phyloP scores from a whole-genome alignment of 2,888 invertebrate genomes.

The Pteria penguin region DNA sequence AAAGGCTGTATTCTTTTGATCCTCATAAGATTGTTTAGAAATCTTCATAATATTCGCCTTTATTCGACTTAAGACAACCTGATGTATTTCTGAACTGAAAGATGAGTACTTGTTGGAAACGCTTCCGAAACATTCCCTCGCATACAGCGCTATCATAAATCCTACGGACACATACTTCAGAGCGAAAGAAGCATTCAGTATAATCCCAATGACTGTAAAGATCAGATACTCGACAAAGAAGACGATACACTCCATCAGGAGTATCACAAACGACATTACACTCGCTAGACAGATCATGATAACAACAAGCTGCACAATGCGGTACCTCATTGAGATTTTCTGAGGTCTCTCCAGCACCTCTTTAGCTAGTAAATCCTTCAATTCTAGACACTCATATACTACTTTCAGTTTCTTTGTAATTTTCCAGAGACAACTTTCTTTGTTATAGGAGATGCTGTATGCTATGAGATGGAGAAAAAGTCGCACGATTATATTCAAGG shows the following conservation, averaged over 20 bases:
- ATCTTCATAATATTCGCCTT: constrained; percentile 43
- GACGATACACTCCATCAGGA: background rate
- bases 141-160: constrained; percentile 69
- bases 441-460: background rate
- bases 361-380: background rate
- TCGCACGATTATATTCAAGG: constrained; percentile 3
- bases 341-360: background rate
- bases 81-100: constrained; percentile 69
- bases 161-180: constrained; percentile 70
- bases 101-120: constrained; percentile 71
- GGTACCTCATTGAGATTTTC: background rate
- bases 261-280: background rate
- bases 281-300: background rate
- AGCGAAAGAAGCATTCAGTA: constrained; percentile 70
- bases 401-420: background rate
- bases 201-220: constrained; percentile 74
- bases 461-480: constrained; percentile 5
- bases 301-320: background rate
- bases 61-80: constrained; percentile 53
- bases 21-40: constrained; percentile 14
- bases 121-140: constrained; percentile 68
- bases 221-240: constrained; percentile 66
- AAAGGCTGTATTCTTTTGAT: constrained; percentile 70
- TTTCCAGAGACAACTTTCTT: background rate
- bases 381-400: background rate